Conservation (phyloP, 1,140 invertebrate genomes). For the Trachelipus rathkii region DNA sequence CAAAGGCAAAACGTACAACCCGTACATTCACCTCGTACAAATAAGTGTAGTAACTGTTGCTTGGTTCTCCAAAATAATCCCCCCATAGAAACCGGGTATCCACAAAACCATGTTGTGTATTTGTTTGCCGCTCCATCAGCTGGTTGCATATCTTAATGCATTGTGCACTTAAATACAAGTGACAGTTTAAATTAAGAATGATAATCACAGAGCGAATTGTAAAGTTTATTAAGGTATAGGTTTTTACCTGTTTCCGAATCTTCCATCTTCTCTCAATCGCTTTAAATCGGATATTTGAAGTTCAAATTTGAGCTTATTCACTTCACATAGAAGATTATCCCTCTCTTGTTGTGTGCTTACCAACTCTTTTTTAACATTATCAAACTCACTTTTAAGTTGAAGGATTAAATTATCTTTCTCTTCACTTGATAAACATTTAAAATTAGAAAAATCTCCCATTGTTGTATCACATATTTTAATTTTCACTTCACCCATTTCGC, state of each 20-base stretch:
- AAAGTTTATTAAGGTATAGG: no score
- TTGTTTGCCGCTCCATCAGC: no score
- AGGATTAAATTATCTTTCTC: constrained; percentile 39
- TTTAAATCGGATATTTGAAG: constrained; percentile 49
- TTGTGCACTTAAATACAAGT: no score
- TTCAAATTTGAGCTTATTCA: constrained; percentile 49
- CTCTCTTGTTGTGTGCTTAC: constrained; percentile 47
- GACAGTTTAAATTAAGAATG: no score
- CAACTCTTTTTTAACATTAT: constrained; percentile 46
- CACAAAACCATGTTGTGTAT: no score
- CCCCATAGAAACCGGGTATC: no score
- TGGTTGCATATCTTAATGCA: no score
- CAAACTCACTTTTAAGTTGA: constrained; percentile 35
- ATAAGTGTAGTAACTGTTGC: no score
- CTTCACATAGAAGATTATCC: constrained; percentile 48
- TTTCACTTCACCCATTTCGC: constrained; percentile 33
- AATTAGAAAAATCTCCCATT: constrained; percentile 12
- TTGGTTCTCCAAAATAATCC: no score
- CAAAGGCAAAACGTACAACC: no score
- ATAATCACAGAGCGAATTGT: no score
- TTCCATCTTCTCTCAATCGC: constrained; percentile 46
- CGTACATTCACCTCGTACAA: no score
- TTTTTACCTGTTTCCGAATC: constrained; percentile 36
- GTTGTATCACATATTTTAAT: constrained; percentile 22
- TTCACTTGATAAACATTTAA: constrained; percentile 28